These are phyloP conservation scores for Brachyhypopomus gauderio DNA, from an alignment of 2,113 vertebrate genomes.

Conservation along the genomic window DNA sequence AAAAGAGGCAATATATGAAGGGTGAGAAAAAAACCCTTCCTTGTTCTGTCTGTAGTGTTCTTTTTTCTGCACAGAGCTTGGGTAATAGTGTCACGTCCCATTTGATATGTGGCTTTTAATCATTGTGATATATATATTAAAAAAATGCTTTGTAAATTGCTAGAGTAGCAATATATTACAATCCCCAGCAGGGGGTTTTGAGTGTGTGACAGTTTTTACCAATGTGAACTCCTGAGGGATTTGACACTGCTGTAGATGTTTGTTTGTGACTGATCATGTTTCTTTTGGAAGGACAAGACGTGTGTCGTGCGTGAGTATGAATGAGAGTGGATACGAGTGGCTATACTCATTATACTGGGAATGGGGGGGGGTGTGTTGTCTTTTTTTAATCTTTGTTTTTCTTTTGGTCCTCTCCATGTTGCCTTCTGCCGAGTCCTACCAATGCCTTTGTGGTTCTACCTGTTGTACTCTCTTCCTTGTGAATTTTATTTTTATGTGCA, in stretches of 20 bases:
- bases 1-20: constrained; percentile 60
- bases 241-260: constrained; percentile 84
- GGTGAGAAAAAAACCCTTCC: constrained; percentile 31
- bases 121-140: constrained; percentile 78
- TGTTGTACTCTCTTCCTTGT: constrained; percentile 95
- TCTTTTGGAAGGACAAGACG: constrained; percentile 85
- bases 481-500: constrained; percentile 93
- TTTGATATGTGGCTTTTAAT: constrained; percentile 93
- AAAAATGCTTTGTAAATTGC: constrained; percentile 94
- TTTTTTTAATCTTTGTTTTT: constrained; percentile 66
- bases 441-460: constrained; percentile 96
- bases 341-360: constrained; percentile 26
- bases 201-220: constrained; percentile 88
- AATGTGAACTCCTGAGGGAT: constrained; percentile 85
- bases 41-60: constrained; percentile 60
- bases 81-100: constrained; percentile 93
- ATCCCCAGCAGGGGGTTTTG: constrained; percentile 90
- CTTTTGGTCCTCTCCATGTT: constrained; percentile 83
- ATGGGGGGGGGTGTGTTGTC: constrained; percentile 67
- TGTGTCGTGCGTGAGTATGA: constrained; percentile 47
- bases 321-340: constrained; percentile 50
- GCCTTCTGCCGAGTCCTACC: constrained; percentile 90
- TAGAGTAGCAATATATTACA: constrained; percentile 97
- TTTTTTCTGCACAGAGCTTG: constrained; percentile 80
- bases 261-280: constrained; percentile 84